Conservation (phyloP, 2,888 invertebrate genomes). For the Microctonus brassicae region DNA sequence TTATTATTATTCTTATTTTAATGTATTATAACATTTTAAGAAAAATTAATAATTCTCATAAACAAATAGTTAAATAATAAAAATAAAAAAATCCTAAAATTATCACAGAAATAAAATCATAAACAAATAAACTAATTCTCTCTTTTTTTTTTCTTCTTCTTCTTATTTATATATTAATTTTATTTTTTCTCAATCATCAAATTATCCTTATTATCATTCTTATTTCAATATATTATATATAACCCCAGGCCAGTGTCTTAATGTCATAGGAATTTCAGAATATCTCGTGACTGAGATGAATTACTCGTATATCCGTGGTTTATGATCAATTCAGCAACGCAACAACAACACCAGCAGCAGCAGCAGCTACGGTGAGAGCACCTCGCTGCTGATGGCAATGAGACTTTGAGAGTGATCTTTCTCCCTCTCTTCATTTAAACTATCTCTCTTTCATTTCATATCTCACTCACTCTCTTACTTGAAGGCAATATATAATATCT, state of each 20-base stretch:
- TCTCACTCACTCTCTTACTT: not conserved
- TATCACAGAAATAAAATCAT: too few species aligned
- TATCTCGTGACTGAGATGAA: constrained; percentile 62
- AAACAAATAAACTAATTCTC: not conserved
- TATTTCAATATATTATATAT: not conserved
- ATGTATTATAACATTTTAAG: too few species aligned
- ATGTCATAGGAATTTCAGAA: constrained; percentile 48
- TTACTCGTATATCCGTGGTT: constrained; percentile 55
- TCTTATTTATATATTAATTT: not conserved
- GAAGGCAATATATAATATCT: not conserved
- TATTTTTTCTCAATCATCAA: not conserved
- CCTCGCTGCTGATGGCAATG: constrained; percentile 12
- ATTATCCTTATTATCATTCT: not conserved
- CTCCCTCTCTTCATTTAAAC: too few species aligned
- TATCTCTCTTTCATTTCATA: too few species aligned
- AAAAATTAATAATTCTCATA: too few species aligned
- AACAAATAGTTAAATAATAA: too few species aligned
- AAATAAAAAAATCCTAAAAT: too few species aligned
- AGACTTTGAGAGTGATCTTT: constrained; percentile 17
- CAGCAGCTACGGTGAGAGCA: not conserved
- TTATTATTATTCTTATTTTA: too few species aligned
- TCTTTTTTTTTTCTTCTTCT: constrained; percentile 3
- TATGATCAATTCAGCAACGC: constrained; percentile 44
- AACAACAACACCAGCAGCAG: too few species aligned
- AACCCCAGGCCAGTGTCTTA: constrained; percentile 29